These are phyloP conservation scores for Hippocampus guttulatus DNA, from an alignment of 2,113 vertebrate genomes.

Conservation along the genomic window DNA sequence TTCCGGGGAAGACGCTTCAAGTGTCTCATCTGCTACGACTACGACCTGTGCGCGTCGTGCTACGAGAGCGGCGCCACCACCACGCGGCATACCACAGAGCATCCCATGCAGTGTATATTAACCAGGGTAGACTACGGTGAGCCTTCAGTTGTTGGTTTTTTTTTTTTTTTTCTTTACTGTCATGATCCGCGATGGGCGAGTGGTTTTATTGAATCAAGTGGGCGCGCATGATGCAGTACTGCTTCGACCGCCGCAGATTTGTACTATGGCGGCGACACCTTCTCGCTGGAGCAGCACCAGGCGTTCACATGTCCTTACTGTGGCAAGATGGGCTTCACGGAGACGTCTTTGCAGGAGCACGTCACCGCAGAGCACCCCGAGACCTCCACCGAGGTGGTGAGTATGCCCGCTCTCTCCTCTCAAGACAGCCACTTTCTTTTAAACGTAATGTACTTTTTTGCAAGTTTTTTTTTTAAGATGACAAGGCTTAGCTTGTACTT, in stretches of 20 bases:
- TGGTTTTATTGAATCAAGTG: neutral
- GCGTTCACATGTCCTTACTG: conserved; percentile 99
- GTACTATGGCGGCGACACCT: conserved; percentile 98
- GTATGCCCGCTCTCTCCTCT: conserved; percentile 39
- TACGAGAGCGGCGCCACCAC: conserved; percentile 98
- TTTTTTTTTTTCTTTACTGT: neutral
- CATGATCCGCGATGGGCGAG: neutral
- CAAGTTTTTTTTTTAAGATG: neutral
- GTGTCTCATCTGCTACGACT: conserved; percentile 99
- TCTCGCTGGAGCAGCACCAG: conserved; percentile 98
- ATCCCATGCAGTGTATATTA: conserved; percentile 99
- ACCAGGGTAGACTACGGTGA: conserved; percentile 99
- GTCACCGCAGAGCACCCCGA: conserved; percentile 96
- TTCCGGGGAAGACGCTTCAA: conserved; percentile 96
- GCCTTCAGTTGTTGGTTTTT: conserved; percentile 27
- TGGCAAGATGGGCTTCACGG: conserved; percentile 97
- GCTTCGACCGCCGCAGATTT: conserved; percentile 76
- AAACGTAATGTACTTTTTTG: too few species aligned
- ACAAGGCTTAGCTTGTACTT: conserved; percentile 13
- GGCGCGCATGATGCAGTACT: neutral
- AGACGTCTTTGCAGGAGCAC: conserved; percentile 97
- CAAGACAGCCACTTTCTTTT: neutral
- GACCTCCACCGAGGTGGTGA: conserved; percentile 98
- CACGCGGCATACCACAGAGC: conserved; percentile 96
- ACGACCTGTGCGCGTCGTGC: conserved; percentile 98